phyloP scores from a whole-genome alignment of 2,113 vertebrate genomes.

The Microcebus lehilahytsara region DNA sequence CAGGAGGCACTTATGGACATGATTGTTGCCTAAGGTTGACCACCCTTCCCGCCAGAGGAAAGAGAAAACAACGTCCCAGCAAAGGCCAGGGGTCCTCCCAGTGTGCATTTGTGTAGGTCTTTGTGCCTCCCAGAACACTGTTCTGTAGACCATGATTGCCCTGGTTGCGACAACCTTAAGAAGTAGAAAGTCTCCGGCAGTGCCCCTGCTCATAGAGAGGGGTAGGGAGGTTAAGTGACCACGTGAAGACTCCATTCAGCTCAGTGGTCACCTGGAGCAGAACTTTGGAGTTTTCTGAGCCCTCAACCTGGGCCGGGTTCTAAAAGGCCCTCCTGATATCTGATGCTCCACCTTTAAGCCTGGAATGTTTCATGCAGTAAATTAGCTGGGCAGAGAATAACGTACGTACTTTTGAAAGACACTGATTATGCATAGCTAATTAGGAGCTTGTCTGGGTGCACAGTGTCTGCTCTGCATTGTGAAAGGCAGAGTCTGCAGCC shows the following conservation, averaged over 20 bases:
- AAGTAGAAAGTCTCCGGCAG: background rate
- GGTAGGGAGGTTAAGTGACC: background rate
- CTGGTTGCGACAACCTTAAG: accelerated
- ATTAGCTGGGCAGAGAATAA: slow-evolving; percentile 12
- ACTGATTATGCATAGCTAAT: slow-evolving; percentile 31
- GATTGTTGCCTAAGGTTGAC: background rate
- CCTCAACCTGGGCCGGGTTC: background rate
- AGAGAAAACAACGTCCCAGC: background rate
- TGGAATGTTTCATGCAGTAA: background rate
- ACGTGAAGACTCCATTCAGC: background rate
- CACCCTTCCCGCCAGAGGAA: background rate
- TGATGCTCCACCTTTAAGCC: background rate
- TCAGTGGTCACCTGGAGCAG: background rate
- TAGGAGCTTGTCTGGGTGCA: background rate
- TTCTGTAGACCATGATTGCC: background rate
- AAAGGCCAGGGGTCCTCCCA: background rate
- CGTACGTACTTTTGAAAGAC: background rate
- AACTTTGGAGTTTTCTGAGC: background rate
- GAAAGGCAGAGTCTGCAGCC: background rate
- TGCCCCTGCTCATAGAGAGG: background rate
- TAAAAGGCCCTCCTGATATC: background rate
- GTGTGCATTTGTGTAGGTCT: background rate
- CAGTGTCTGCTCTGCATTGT: background rate
- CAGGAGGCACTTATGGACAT: background rate
- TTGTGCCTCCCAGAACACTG: background rate